Evolutionary conservation across 1,140 invertebrate genomes (phyloP).

Genomic region (Diabrotica undecimpunctata): DNA sequence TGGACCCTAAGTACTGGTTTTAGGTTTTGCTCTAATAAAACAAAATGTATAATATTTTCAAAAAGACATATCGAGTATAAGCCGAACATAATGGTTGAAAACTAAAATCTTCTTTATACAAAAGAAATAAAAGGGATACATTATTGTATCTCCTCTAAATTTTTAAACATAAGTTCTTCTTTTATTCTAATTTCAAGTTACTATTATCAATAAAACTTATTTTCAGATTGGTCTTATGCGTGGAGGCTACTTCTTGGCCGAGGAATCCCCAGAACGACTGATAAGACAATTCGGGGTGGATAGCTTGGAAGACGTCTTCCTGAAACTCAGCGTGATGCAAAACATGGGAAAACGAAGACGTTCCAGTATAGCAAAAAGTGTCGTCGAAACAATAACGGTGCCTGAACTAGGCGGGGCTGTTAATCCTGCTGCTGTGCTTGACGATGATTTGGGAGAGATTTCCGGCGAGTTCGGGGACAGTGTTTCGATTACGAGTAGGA

Average conservation of each 20-base stretch:
- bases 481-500: slow-evolving; percentile 68
- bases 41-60: too few relatives aligned
- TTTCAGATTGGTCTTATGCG: slow-evolving; percentile 88
- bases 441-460: slow-evolving; percentile 70
- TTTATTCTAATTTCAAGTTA: too few relatives aligned
- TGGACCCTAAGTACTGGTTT: too few relatives aligned
- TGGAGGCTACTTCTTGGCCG: slow-evolving; percentile 83
- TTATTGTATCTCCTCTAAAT: too few relatives aligned
- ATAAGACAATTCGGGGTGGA: slow-evolving; percentile 73
- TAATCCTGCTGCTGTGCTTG: slow-evolving; percentile 58
- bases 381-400: slow-evolving; percentile 62
- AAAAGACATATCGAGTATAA: too few relatives aligned
- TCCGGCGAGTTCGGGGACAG: slow-evolving; percentile 83
- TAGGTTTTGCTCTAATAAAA: too few relatives aligned
- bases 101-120: too few relatives aligned
- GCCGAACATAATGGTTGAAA: too few relatives aligned
- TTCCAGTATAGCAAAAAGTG: slow-evolving; percentile 71
- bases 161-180: too few relatives aligned
- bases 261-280: slow-evolving; percentile 79
- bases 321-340: slow-evolving; percentile 82
- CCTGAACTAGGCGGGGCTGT: slow-evolving; percentile 50
- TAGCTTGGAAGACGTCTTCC: slow-evolving; percentile 87
- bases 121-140: too few relatives aligned
- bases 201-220: too few relatives aligned
- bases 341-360: slow-evolving; percentile 73